phyloP scores from a whole-genome alignment of 1,140 invertebrate species.

The Bombus consobrinus region DNA sequence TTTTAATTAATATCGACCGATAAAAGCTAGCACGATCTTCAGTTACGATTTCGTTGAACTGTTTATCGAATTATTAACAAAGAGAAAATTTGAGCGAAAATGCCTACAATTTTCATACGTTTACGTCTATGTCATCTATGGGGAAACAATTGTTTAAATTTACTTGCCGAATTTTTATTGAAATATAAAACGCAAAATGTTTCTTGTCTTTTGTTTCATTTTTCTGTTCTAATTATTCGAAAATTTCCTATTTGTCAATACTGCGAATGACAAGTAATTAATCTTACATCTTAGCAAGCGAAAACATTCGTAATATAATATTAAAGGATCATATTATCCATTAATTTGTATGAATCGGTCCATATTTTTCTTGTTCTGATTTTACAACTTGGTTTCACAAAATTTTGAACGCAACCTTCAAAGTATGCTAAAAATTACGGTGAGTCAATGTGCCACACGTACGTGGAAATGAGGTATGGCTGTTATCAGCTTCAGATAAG shows the following conservation, averaged over 20 bases:
- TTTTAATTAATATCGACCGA: slow-evolving; percentile 32
- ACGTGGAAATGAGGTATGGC: slow-evolving; percentile 28
- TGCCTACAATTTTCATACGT: not conserved
- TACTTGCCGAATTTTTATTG: not conserved
- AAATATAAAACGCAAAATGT: not conserved
- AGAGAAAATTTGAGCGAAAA: not conserved
- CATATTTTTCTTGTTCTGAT: not conserved
- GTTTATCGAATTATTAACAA: not conserved
- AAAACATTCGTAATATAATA: too few relatives aligned
- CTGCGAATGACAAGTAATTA: not conserved
- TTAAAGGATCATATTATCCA: not conserved
- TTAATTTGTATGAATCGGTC: not conserved
- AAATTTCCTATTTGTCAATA: too few relatives aligned
- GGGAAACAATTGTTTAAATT: not conserved
- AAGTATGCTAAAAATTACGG: slow-evolving; percentile 17
- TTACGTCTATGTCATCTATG: not conserved
- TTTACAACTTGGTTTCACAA: not conserved
- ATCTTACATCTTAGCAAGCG: not conserved
- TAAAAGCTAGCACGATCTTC: not conserved
- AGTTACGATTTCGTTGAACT: not conserved
- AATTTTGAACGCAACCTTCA: not conserved
- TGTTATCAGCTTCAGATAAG: slow-evolving; percentile 42
- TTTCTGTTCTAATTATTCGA: not conserved
- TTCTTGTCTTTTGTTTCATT: not conserved
- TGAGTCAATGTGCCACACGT: slow-evolving; percentile 30